Evolutionary conservation across 2,113 vertebrate species (phyloP).

Genomic region (Hystrix brachyura): DNA sequence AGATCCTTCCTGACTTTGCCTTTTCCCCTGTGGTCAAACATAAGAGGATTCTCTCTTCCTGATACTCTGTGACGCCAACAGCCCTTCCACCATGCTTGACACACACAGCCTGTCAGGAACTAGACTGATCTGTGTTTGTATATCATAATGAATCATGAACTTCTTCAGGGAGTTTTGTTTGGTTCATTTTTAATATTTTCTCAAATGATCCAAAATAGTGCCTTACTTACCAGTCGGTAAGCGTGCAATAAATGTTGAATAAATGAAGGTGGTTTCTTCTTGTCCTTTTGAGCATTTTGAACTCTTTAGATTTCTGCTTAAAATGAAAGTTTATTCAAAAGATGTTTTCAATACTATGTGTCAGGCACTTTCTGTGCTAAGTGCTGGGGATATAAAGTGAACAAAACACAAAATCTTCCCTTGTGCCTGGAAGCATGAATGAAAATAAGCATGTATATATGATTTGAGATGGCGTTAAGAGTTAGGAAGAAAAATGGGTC

Average conservation of each 20-base stretch:
- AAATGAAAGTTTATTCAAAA: constrained; percentile 34
- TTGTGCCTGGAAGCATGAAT: not conserved
- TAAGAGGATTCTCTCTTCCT: not conserved
- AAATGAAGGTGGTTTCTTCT: not conserved
- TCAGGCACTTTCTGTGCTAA: not conserved
- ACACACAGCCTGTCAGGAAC: not conserved
- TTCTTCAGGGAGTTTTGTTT: constrained; percentile 16
- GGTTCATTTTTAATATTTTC: constrained; percentile 19
- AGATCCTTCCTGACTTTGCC: not conserved
- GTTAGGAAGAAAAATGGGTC: constrained; percentile 14
- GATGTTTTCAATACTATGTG: not conserved
- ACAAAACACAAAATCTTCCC: not conserved
- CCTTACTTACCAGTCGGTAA: not conserved
- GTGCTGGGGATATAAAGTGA: not conserved
- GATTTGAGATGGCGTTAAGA: not conserved
- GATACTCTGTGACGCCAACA: accelerated
- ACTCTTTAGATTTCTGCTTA: constrained; percentile 4
- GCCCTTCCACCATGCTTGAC: not conserved
- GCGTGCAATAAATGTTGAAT: not conserved
- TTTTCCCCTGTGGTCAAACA: not conserved
- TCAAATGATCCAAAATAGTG: not conserved
- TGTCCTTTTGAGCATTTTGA: constrained; percentile 23
- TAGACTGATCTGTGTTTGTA: not conserved
- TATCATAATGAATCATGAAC: not conserved
- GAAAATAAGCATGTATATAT: not conserved